These are phyloP conservation scores for Coenobita brevimanus DNA, from an alignment of 1,140 invertebrate genomes.

Conservation along the genomic window DNA sequence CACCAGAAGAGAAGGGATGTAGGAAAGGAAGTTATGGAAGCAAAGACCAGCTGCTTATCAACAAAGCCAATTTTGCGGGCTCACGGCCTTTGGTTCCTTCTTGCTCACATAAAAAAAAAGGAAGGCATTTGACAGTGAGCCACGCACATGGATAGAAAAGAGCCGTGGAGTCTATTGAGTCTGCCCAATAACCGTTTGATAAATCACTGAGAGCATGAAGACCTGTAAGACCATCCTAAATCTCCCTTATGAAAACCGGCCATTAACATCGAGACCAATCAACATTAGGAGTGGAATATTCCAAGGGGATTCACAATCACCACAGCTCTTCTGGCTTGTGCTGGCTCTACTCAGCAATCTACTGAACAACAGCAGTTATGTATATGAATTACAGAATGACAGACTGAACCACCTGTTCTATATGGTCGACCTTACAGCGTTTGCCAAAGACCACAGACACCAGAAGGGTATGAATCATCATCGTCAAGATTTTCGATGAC, in stretches of 20 bases:
- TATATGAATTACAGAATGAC: not conserved
- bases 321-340: not conserved
- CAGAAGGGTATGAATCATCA: too few species aligned
- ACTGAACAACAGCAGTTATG: not conserved
- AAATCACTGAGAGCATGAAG: not conserved
- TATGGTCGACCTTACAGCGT: not conserved
- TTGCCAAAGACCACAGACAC: too few species aligned
- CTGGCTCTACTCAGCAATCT: not conserved
- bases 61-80: not conserved
- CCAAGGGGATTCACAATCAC: too few species aligned
- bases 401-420: slow-evolving; percentile 4
- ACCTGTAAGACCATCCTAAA: not conserved
- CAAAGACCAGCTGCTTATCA: slow-evolving; percentile 11
- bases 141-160: not conserved
- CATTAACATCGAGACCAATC: not conserved
- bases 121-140: not conserved
- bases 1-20: not conserved
- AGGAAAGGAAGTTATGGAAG: slow-evolving; percentile 1
- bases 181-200: not conserved
- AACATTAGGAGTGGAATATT: not conserved
- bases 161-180: not conserved
- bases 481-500: too few species aligned
- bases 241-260: not conserved
- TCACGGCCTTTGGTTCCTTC: too few species aligned
- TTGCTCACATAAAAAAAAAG: not conserved